Percentiles rank a stretch among this genome's conserved stretches.
Evolutionary conservation across 2,113 vertebrate genomes (phyloP).

Genomic region (Orthochromis indermauri): DNA sequence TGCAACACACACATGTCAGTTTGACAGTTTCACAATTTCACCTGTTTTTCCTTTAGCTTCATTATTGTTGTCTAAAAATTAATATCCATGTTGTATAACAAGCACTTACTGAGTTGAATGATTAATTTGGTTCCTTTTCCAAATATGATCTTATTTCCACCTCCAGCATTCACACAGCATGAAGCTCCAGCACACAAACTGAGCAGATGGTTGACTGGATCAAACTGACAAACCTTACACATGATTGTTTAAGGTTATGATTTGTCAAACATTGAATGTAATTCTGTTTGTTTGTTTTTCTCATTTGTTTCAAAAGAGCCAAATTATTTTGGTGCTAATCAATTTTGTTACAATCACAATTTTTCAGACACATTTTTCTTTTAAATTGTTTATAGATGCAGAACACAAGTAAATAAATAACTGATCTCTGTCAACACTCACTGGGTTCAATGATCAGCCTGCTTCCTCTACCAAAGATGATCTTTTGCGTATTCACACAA

Average conservation of each 20-base stretch:
- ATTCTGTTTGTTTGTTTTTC: neutral
- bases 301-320: fast-evolving
- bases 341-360: neutral
- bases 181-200: neutral
- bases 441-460: neutral
- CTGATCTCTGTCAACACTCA: neutral
- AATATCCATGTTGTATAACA: fast-evolving
- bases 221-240: fast-evolving
- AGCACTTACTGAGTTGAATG: fast-evolving
- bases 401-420: neutral
- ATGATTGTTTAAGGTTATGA: fast-evolving
- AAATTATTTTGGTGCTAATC: fast-evolving
- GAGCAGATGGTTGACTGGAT: neutral
- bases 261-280: fast-evolving
- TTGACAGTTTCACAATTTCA: neutral
- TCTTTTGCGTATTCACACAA: neutral
- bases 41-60: neutral
- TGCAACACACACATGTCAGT: fast-evolving
- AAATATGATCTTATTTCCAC: fast-evolving
- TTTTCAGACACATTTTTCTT: neutral
- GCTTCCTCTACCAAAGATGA: neutral
- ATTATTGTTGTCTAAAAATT: fast-evolving
- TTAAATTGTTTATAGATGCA: neutral
- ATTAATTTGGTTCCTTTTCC: neutral
- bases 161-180: neutral